phyloP scores from a whole-genome alignment of 2,797 vertebrate genomes.

The Arrhamphus sclerolepis region DNA sequence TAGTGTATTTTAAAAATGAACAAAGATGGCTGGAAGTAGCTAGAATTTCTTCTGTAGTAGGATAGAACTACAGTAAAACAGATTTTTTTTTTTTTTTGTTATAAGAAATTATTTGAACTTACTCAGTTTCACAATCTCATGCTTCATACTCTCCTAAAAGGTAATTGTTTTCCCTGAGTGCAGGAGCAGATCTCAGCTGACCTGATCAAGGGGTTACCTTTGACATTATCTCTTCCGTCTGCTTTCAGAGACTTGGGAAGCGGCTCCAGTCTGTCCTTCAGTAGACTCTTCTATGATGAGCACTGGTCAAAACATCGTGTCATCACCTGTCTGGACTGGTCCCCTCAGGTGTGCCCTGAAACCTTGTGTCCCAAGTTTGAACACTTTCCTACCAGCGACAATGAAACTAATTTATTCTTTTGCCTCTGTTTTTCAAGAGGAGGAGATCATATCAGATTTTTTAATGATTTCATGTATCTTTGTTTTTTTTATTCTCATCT shows the following conservation, averaged over 20 bases:
- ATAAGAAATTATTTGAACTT: too few species aligned
- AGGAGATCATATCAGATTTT: neutral
- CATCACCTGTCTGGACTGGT: conserved; percentile 97
- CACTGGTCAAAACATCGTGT: conserved; percentile 98
- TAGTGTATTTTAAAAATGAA: too few species aligned
- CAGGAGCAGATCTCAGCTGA: conserved; percentile 1
- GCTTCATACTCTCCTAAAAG: neutral
- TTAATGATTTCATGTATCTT: neutral
- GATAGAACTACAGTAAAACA: too few species aligned
- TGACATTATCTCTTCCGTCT: conserved; percentile 17
- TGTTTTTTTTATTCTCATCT: conserved; percentile 17
- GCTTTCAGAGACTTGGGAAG: conserved; percentile 80
- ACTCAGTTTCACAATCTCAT: too few species aligned
- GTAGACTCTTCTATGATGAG: conserved; percentile 93
- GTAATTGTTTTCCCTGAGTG: neutral
- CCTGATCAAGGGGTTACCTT: conserved; percentile 15
- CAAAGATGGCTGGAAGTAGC: too few species aligned
- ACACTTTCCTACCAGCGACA: neutral
- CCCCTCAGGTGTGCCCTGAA: conserved; percentile 87
- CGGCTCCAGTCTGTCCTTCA: conserved; percentile 91
- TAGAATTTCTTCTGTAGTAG: too few species aligned
- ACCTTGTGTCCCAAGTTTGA: neutral
- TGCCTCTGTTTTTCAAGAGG: neutral
- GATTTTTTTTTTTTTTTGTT: too few species aligned
- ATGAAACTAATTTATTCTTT: too few species aligned